phyloP scores from a whole-genome alignment of 2,797 vertebrate genomes.

The Ficedula albicollis region DNA sequence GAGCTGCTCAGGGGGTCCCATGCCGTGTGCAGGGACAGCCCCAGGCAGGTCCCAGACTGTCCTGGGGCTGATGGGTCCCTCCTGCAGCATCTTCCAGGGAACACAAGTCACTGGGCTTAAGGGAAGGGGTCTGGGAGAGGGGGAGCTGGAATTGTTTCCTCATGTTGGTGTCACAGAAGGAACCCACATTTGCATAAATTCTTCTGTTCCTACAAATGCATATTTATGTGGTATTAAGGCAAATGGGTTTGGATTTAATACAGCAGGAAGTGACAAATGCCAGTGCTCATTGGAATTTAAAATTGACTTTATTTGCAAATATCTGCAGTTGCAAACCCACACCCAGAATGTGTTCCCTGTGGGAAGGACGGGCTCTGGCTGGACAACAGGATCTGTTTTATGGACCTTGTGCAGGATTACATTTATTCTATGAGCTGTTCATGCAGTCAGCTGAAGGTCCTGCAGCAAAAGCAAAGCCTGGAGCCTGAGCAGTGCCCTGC shows the following conservation, averaged over 20 bases:
- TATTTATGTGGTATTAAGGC: slow-evolving; percentile 51
- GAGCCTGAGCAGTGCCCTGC: background rate
- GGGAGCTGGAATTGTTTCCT: background rate
- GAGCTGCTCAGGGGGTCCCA: fast-evolving
- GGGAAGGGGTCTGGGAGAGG: background rate
- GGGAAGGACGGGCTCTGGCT: background rate
- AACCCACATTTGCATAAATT: slow-evolving; percentile 51
- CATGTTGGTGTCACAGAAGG: background rate
- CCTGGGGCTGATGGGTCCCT: background rate
- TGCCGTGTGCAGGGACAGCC: background rate
- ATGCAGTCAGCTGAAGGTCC: background rate
- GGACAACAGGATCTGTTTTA: background rate
- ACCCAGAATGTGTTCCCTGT: background rate
- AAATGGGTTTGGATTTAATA: slow-evolving; percentile 52
- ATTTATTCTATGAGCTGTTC: background rate
- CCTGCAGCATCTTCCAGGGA: background rate
- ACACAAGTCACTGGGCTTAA: background rate
- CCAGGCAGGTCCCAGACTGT: background rate
- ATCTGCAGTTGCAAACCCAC: background rate
- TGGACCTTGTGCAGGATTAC: background rate
- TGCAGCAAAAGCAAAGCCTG: background rate
- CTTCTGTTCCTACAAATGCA: slow-evolving; percentile 27
- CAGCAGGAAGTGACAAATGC: slow-evolving; percentile 39
- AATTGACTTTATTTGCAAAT: slow-evolving; percentile 32
- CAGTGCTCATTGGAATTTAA: slow-evolving; percentile 21